These are phyloP conservation scores for Coluber constrictor DNA, from an alignment of 2,797 vertebrate species.

Conservation along the genomic window DNA sequence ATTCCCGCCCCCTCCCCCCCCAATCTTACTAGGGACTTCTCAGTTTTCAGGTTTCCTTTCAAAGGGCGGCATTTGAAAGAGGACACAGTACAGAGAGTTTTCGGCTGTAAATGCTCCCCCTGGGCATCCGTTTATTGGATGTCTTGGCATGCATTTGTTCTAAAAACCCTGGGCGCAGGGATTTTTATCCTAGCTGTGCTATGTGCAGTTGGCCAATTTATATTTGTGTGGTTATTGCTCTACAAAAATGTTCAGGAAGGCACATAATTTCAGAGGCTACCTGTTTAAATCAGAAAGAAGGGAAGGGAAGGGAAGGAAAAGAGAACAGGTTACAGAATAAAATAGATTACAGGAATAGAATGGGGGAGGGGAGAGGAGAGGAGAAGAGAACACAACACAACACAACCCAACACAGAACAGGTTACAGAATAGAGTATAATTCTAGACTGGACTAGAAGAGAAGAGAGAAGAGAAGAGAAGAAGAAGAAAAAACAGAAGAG, in stretches of 20 bases:
- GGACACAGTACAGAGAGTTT: not conserved
- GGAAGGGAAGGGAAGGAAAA: too few relatives aligned
- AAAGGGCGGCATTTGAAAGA: not conserved
- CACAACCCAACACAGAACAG: too few relatives aligned
- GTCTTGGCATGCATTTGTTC: not conserved
- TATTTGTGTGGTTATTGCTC: not conserved
- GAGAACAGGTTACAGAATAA: too few relatives aligned
- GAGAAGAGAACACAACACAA: too few relatives aligned
- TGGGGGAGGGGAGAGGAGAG: too few relatives aligned
- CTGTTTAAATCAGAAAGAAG: not conserved
- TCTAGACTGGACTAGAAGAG: too few relatives aligned
- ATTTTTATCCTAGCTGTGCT: not conserved
- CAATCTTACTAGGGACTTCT: not conserved
- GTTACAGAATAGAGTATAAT: too few relatives aligned
- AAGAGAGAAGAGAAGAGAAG: too few relatives aligned
- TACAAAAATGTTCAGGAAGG: not conserved
- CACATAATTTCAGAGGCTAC: fast-evolving
- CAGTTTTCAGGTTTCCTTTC: not conserved
- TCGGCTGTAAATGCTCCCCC: not conserved
- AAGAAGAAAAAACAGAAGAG: too few relatives aligned
- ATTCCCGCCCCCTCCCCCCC: fast-evolving
- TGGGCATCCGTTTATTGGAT: not conserved
- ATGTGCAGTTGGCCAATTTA: not conserved
- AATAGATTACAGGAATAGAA: too few relatives aligned
- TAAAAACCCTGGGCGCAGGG: not conserved